Evolutionary conservation across 2,797 vertebrate species (phyloP), one percentile per base, ranked within the genome.

Genomic region (Myoxocephalus aenaeus): DNA sequence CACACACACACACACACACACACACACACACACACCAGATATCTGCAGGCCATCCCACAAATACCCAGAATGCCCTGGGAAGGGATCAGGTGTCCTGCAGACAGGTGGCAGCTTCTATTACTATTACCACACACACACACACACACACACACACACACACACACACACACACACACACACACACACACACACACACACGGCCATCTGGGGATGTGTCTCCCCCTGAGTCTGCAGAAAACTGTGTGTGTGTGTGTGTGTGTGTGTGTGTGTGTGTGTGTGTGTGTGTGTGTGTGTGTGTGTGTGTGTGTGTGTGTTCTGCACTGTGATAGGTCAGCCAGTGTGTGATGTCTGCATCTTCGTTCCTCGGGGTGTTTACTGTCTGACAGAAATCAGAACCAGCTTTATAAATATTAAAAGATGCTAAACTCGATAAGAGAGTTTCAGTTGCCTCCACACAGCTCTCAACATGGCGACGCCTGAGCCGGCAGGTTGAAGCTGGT

Each of bases 61-160:
- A 70, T 72, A 80, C 76, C 80, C 86, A 75, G 77, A 74, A 82
- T 82, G 44, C 75, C 29, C 58, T 57, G 17, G 69, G 63, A 57
- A 25, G 22, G 56, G 29, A 57, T 84, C 73, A 48, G 73, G 68
- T 87, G 78, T 76, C 83, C 61, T 67, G 18, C 67, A 82, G 63
- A 75, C 70, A 79, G 69, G 70, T 46, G 73, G 53, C 56, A 78
- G 67, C 50, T 72, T 70, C 46, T 79, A n/a, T 79, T 74, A 73
- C 62, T 74, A n/a, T n/a, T n/a, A n/a, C n/a, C n/a, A 73, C 62
- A 15, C 34, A 27, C 48, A 64, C 20, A 74, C 32, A 64, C 40
- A 66, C 17, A 38, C 27, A 38, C 22, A 73, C 65, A 77, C 40
- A 48, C 59, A 59, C 61, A 66, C n/a, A 66, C 63, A 51, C 38